Evolutionary conservation across 2,888 invertebrate genomes (phyloP).

Genomic region (Cheilosia vernalis): DNA sequence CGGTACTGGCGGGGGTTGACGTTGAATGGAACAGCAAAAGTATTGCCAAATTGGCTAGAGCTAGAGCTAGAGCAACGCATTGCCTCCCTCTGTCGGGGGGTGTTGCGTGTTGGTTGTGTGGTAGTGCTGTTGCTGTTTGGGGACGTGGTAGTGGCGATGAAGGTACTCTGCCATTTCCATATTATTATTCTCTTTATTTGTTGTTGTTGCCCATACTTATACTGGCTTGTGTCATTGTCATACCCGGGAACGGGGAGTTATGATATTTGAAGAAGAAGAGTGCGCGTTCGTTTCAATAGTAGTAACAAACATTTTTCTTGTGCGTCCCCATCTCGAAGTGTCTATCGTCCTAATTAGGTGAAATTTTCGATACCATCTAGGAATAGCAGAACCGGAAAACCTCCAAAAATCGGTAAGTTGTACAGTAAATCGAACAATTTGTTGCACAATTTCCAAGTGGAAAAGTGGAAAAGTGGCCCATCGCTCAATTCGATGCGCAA

Average conservation of each 20-base stretch:
- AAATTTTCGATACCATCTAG: constrained; percentile 9
- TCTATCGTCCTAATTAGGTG: constrained; percentile 27
- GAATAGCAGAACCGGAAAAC: not conserved
- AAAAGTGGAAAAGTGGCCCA: constrained; percentile 10
- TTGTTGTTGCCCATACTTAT: constrained; percentile 15
- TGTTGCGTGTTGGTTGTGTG: constrained; percentile 9
- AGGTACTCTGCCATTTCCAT: constrained; percentile 57
- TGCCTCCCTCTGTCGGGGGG: constrained; percentile 42
- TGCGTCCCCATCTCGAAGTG: constrained; percentile 41
- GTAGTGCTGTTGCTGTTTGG: constrained; percentile 13
- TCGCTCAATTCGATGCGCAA: constrained; percentile 47
- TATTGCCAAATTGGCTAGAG: constrained; percentile 21
- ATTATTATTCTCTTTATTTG: constrained; percentile 48
- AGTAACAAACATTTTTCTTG: constrained; percentile 50
- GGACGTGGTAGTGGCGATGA: constrained; percentile 35
- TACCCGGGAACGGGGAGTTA: constrained; percentile 27
- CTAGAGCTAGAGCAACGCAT: constrained; percentile 23
- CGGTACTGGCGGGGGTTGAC: constrained; percentile 32
- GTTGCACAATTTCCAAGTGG: constrained; percentile 1
- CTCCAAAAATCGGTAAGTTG: constrained; percentile 16
- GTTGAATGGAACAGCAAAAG: constrained; percentile 27
- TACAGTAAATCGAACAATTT: not conserved
- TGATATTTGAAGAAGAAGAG: constrained; percentile 57
- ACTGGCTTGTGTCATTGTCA: constrained; percentile 24
- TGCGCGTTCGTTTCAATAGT: constrained; percentile 35